Evolutionary conservation across 2,797 vertebrate genomes (phyloP), one percentile per base, ranked within the genome.

Genomic region (Linurgus olivaceus): DNA sequence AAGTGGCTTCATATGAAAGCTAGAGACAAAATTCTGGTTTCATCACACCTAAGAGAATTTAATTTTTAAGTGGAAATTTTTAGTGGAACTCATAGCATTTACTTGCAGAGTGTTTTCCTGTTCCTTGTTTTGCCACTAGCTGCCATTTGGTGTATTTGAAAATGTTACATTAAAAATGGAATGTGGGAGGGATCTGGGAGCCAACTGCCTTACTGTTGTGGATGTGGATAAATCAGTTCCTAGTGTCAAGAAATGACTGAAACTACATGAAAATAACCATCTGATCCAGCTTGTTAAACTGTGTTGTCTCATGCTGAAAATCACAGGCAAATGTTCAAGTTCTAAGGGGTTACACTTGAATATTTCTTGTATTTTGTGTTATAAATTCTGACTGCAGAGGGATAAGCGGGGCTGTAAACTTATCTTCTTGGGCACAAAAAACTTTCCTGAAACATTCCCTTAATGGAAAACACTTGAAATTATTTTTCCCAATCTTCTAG

Each of bases 101-200:
- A 71, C 44, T 78, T 94, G 44, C 33, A 47, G 37, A 8, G 16
- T 84, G 18, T 58, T 94, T 58, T 65, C 44, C 67, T 82, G 37
- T 54, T 51, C 47, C n/a, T 82, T 45, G 38, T 33, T 96, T 78
- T 71, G 40, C 37, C 54, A 42, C 57, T 67, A 98, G 98, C 92
- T 97, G 97, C 84, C 77, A 75, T 68, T 94, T 98, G 82, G 97
- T 98, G 47, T 98, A 98, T 97, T 98, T 99, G 95, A 94, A 98
- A 97, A 50, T 76, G 52, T 98, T 98, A 92, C 78, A 38, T 83
- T 85, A 98, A 82, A 98, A 98, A 90, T 98, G 95, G 95, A 97
- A 98, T 93, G 98, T 98, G 98, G 98, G 55, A 35, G 23, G 23
- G 55, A 35, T 11, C 33, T 37, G 55, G 33, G 55, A 37, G 4